phyloP scores from a whole-genome alignment of 1,140 invertebrate species.

The Globodera rostochiensis region DNA sequence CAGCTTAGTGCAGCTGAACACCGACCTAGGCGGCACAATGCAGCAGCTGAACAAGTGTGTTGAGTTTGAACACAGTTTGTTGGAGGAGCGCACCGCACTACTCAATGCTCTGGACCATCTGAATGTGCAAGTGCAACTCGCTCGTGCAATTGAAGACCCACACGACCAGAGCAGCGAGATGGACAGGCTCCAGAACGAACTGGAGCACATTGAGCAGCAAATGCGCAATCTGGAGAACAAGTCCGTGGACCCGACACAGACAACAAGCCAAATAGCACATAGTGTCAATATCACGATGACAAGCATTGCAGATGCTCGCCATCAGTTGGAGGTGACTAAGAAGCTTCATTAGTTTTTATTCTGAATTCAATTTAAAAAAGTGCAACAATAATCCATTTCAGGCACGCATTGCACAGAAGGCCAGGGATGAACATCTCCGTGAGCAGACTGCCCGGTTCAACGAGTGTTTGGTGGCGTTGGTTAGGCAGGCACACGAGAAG shows the following conservation, averaged over 20 bases:
- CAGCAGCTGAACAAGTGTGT: conserved; percentile 12
- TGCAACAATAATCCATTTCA: too few relatives aligned
- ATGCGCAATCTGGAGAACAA: conserved; percentile 27
- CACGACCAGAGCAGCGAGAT: conserved; percentile 24
- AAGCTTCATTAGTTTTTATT: not conserved
- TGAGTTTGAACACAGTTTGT: conserved; percentile 8
- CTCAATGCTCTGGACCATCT: conserved; percentile 4
- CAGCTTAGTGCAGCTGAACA: conserved; percentile 11
- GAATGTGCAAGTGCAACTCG: conserved; percentile 7
- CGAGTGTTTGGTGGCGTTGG: conserved; percentile 36
- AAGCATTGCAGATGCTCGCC: not conserved
- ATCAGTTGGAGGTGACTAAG: not conserved
- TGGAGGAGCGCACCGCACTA: conserved; percentile 8
- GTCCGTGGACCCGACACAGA: conserved; percentile 6
- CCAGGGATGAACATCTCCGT: too few relatives aligned
- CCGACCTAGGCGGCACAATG: conserved; percentile 7
- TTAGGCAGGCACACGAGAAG: conserved; percentile 40
- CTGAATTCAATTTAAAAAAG: too few relatives aligned
- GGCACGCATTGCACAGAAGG: too few relatives aligned
- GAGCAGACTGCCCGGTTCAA: conserved; percentile 21
- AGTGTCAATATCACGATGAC: too few relatives aligned
- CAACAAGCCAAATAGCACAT: not conserved
- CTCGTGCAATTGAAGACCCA: conserved; percentile 11
- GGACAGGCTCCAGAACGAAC: conserved; percentile 37
- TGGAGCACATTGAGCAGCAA: conserved; percentile 36